These are phyloP conservation scores for Spondyliosoma cantharus DNA, from an alignment of 2,797 vertebrate genomes.

Conservation along the genomic window DNA sequence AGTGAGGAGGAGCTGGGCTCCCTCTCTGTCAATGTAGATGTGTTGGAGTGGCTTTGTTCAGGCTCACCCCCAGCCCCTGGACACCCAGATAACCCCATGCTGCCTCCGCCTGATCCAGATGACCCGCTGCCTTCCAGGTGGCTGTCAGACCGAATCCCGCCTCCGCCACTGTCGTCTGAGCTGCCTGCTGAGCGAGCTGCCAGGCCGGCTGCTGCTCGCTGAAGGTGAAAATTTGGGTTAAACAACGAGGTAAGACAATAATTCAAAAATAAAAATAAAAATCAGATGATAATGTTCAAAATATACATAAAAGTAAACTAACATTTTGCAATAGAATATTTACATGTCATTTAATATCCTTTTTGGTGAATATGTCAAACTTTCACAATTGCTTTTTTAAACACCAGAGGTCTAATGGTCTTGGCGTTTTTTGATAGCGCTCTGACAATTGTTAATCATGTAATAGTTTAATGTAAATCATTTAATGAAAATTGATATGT, in stretches of 20 bases:
- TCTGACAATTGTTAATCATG: not conserved
- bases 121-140: constrained; percentile 70
- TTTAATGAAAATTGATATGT: no score
- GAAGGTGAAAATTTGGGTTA: constrained; percentile 38
- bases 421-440: not conserved
- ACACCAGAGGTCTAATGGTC: not conserved
- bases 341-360: not conserved
- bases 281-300: not conserved
- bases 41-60: constrained; percentile 98
- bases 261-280: not conserved
- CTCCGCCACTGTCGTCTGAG: constrained; percentile 81
- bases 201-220: constrained; percentile 96
- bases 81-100: constrained; percentile 86
- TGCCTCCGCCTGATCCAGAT: constrained; percentile 55
- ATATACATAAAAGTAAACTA: not conserved
- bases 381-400: not conserved
- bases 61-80: constrained; percentile 85
- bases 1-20: constrained; percentile 99
- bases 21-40: constrained; percentile 96
- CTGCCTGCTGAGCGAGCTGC: constrained; percentile 85
- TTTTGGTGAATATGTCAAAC: not conserved
- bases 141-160: constrained; percentile 77
- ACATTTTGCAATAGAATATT: not conserved
- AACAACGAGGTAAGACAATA: not conserved
- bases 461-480: no score